Conservation (phyloP, 2,797 vertebrate genomes). For the Phalanger gymnotis region DNA sequence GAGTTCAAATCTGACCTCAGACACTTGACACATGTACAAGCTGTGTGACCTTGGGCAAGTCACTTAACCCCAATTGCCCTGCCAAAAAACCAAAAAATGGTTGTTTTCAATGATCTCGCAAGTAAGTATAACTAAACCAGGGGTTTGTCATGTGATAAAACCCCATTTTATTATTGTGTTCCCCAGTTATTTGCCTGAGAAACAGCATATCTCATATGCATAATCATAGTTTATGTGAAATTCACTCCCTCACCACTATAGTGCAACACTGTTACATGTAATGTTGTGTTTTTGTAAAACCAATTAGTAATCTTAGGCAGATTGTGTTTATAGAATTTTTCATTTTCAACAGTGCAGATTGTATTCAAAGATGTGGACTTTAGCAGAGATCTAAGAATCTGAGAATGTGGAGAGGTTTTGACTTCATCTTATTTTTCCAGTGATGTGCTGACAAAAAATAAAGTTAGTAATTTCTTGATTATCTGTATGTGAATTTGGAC, state of each 20-base stretch:
- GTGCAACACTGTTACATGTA: neutral
- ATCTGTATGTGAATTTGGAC: neutral
- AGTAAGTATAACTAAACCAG: neutral
- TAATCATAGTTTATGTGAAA: neutral
- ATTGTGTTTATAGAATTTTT: neutral
- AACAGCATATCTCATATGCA: neutral
- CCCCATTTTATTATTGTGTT: neutral
- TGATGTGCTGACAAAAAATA: constrained; percentile 32
- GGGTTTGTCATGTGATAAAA: neutral
- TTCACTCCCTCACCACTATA: neutral
- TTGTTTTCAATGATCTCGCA: neutral
- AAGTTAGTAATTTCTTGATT: neutral
- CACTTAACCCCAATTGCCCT: too few species aligned
- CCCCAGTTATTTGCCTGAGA: neutral
- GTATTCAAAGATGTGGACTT: neutral
- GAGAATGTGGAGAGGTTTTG: neutral
- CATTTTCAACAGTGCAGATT: neutral
- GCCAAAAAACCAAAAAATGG: too few species aligned
- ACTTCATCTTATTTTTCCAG: neutral
- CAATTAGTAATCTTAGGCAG: neutral
- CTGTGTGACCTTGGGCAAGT: too few species aligned
- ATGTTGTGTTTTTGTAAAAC: neutral
- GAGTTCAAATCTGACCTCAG: too few species aligned
- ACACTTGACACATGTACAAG: too few species aligned
- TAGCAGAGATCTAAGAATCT: neutral